Percentiles rank a stretch among this genome's conserved stretches.
Evolutionary conservation across 2,888 invertebrate genomes (phyloP).

Genomic region (Junonia oenone): DNA sequence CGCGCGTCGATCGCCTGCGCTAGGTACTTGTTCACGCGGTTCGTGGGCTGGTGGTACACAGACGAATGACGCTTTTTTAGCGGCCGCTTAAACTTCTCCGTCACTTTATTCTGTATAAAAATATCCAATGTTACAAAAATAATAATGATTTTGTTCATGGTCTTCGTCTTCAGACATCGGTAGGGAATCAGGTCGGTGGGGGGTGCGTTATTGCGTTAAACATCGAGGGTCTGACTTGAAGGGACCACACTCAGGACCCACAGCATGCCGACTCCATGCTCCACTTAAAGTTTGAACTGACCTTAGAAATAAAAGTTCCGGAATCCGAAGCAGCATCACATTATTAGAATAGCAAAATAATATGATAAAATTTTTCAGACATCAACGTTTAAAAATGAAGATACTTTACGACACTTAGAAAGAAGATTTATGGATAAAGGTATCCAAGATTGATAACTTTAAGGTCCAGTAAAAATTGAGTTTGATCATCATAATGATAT

Average conservation of each 20-base stretch:
- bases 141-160: conserved; percentile 15
- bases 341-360: conserved; percentile 64
- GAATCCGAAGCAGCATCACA: conserved; percentile 77
- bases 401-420: conserved; percentile 7
- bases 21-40: conserved; percentile 94
- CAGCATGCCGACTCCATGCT: conserved; percentile 72
- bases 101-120: conserved; percentile 87
- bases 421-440: neutral
- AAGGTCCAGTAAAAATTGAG: conserved; percentile 3
- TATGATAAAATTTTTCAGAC: conserved; percentile 32
- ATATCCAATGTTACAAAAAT: conserved; percentile 39
- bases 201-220: conserved; percentile 17
- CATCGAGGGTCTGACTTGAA: conserved; percentile 17
- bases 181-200: neutral
- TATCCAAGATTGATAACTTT: neutral
- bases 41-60: conserved; percentile 92
- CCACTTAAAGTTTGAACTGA: conserved; percentile 62
- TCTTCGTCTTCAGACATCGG: neutral
- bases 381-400: conserved; percentile 11
- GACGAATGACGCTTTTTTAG: conserved; percentile 93
- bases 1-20: conserved; percentile 94
- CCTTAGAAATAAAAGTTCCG: conserved; percentile 72
- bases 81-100: conserved; percentile 92
- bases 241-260: conserved; percentile 48
- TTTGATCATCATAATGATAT: neutral